These are phyloP conservation scores for Hippocampus barbouri DNA, from an alignment of 2,113 vertebrate genomes.

Conservation along the genomic window DNA sequence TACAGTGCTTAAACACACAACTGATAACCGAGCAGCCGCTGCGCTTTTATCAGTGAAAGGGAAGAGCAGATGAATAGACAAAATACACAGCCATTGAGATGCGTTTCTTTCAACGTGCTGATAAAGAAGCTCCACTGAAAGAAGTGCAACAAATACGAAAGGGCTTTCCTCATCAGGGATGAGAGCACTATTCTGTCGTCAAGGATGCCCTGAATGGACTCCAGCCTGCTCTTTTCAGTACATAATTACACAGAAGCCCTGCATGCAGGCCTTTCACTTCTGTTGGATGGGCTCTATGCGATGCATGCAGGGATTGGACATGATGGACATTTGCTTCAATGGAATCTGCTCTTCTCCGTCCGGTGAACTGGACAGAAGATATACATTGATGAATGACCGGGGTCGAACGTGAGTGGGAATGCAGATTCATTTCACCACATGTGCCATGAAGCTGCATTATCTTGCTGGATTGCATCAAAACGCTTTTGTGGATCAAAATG, in stretches of 20 bases:
- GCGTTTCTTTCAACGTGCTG: slow-evolving; percentile 31
- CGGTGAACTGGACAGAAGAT: slow-evolving; percentile 11
- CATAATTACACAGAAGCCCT: slow-evolving; percentile 35
- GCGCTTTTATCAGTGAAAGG: slow-evolving; percentile 32
- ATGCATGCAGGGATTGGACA: neutral
- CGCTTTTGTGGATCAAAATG: too few relatives aligned
- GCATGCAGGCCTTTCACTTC: slow-evolving; percentile 29
- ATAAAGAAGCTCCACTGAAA: slow-evolving; percentile 45
- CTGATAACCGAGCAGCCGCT: slow-evolving; percentile 28
- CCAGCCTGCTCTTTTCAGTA: slow-evolving; percentile 35
- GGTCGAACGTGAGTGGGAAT: neutral
- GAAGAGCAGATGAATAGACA: slow-evolving; percentile 34
- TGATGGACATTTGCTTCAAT: slow-evolving; percentile 22
- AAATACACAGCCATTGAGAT: slow-evolving; percentile 32
- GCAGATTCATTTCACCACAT: neutral
- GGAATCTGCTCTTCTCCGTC: slow-evolving; percentile 11
- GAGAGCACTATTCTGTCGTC: slow-evolving; percentile 48
- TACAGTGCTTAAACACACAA: slow-evolving; percentile 28
- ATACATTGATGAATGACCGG: neutral
- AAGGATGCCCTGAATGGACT: slow-evolving; percentile 53
- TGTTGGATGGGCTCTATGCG: slow-evolving; percentile 6
- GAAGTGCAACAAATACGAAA: slow-evolving; percentile 20
- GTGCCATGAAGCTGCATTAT: neutral
- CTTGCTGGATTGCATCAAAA: too few relatives aligned
- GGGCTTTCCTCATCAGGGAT: slow-evolving; percentile 38